Evolutionary conservation across 2,888 invertebrate species (phyloP).

Genomic region (Alcis repandata): DNA sequence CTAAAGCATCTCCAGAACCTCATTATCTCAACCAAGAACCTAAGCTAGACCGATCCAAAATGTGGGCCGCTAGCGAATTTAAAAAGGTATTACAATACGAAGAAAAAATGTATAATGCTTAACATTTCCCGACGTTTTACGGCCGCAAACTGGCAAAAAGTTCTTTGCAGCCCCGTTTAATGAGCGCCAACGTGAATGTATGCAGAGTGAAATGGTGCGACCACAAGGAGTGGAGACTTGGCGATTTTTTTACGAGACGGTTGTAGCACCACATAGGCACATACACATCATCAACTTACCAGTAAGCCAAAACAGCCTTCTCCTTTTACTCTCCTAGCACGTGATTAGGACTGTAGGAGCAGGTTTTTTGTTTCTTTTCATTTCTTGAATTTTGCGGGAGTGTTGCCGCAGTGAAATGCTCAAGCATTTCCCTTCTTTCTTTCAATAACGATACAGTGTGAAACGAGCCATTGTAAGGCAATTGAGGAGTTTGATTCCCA

Average conservation of each 20-base stretch:
- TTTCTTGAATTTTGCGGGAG: no score
- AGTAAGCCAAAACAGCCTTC: no score
- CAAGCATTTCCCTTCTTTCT: no score
- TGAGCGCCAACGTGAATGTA: slow-evolving; percentile 67
- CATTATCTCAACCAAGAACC: slow-evolving; percentile 7
- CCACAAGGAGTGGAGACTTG: slow-evolving; percentile 46
- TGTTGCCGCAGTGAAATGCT: no score
- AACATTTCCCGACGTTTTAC: slow-evolving; percentile 61
- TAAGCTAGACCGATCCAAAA: slow-evolving; percentile 8
- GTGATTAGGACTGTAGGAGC: no score
- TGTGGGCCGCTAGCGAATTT: slow-evolving; percentile 24
- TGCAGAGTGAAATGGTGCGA: slow-evolving; percentile 56
- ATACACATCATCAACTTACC: no score
- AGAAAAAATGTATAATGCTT: slow-evolving; percentile 52
- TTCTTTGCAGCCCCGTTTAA: slow-evolving; percentile 68
- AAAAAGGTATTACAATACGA: slow-evolving; percentile 49
- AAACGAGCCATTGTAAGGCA: no score
- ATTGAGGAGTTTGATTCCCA: no score
- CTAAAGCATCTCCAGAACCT: neutral
- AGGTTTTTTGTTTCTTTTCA: no score
- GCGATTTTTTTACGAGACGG: neutral
- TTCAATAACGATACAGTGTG: no score
- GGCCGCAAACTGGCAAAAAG: slow-evolving; percentile 67
- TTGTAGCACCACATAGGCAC: no score
- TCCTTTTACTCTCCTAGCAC: no score